These are phyloP conservation scores for Tiliacea citrago DNA, from an alignment of 2,888 invertebrate genomes.

Conservation along the genomic window DNA sequence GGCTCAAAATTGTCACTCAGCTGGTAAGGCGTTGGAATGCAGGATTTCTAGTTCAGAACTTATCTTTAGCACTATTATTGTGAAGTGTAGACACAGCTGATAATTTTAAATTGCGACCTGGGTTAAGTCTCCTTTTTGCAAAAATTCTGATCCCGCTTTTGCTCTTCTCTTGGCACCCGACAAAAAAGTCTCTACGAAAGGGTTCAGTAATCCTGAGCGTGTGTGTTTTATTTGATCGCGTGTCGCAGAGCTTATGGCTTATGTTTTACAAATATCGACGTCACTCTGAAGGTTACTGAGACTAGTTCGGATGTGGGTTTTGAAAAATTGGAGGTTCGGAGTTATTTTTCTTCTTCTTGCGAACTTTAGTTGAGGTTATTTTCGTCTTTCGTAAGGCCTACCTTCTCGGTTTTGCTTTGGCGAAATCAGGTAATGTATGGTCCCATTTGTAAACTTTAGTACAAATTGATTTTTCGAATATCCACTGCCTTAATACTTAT, in stretches of 20 bases:
- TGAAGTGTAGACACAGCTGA: too few species aligned
- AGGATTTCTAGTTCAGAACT: neutral
- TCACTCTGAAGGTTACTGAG: conserved; percentile 48
- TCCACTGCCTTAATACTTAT: too few species aligned
- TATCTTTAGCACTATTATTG: neutral
- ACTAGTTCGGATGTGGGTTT: conserved; percentile 44
- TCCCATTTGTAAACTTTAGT: too few species aligned
- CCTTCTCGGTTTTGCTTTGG: neutral
- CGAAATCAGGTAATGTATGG: too few species aligned
- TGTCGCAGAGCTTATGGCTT: conserved; percentile 78
- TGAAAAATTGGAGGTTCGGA: conserved; percentile 38
- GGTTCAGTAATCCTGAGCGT: conserved; percentile 83
- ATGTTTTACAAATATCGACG: conserved; percentile 84
- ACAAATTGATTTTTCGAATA: too few species aligned
- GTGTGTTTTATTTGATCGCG: conserved; percentile 87
- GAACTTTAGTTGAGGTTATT: conserved; percentile 1
- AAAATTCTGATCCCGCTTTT: conserved; percentile 29
- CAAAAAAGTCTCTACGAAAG: conserved; percentile 70
- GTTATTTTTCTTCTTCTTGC: conserved; percentile 17
- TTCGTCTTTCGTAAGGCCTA: neutral
- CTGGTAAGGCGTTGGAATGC: neutral
- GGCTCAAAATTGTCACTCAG: neutral
- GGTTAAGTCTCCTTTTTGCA: neutral
- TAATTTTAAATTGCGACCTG: too few species aligned
- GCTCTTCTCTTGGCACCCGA: conserved; percentile 55